phyloP scores from a whole-genome alignment of 1,140 invertebrate genomes.

The Drosophila kohkoa region DNA sequence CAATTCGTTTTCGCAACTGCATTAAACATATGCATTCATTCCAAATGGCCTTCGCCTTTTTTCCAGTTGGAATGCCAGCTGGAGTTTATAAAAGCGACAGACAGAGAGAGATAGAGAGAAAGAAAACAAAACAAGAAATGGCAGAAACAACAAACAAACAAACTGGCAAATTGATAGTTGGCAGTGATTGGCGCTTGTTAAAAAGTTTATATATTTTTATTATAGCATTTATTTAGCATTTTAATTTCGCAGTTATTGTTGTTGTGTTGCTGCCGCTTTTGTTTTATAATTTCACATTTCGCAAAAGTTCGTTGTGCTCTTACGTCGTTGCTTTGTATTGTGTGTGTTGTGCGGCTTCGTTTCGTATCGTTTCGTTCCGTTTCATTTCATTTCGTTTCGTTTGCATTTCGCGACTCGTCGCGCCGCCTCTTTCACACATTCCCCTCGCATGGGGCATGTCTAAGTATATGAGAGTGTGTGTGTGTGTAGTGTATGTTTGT shows the following conservation, averaged over 20 bases:
- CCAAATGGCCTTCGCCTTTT: conserved; percentile 27
- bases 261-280: conserved; percentile 44
- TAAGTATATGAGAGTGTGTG: conserved; percentile 14
- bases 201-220: conserved; percentile 39
- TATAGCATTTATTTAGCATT: conserved; percentile 61
- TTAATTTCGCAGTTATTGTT: conserved; percentile 60
- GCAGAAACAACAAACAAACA: conserved; percentile 20
- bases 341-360: conserved; percentile 37
- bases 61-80: conserved; percentile 19
- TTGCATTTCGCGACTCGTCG: conserved; percentile 31
- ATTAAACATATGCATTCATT: conserved; percentile 33
- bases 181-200: conserved; percentile 50
- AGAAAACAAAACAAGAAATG: conserved; percentile 24
- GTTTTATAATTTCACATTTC: conserved; percentile 79
- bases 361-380: conserved; percentile 27
- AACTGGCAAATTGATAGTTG: conserved; percentile 19
- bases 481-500: conserved; percentile 18
- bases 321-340: conserved; percentile 58
- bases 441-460: not conserved
- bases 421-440: conserved; percentile 23
- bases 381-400: conserved; percentile 44
- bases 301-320: conserved; percentile 79
- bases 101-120: not conserved
- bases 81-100: conserved; percentile 11
- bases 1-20: not conserved